Conservation (phyloP, 2,797 vertebrate genomes). For the Ataeniobius toweri region DNA sequence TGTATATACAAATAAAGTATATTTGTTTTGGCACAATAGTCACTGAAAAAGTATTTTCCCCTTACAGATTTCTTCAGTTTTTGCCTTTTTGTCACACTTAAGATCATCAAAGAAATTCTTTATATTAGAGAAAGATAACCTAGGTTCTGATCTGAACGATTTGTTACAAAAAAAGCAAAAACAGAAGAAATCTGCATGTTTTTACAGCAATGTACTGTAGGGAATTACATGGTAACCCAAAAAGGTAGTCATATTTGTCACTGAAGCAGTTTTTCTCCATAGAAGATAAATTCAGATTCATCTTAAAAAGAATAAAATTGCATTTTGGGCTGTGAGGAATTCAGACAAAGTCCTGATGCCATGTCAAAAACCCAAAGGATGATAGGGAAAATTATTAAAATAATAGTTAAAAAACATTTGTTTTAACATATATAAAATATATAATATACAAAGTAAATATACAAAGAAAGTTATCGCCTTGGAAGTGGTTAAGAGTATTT, state of each 20-base stretch:
- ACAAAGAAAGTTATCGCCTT: not conserved
- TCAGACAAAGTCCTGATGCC: not conserved
- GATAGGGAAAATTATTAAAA: not conserved
- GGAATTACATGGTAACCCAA: not conserved
- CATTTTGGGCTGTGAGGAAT: not conserved
- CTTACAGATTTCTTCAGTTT: too few species aligned
- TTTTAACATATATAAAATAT: too few species aligned
- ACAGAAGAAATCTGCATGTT: not conserved
- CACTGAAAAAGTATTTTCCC: too few species aligned
- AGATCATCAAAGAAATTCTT: too few species aligned
- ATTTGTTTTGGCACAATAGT: too few species aligned
- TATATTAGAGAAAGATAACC: too few species aligned
- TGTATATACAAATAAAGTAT: too few species aligned
- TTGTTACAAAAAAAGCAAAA: not conserved
- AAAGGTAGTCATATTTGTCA: not conserved
- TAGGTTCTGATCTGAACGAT: too few species aligned
- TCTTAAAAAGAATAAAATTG: too few species aligned
- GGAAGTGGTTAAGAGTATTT: not conserved
- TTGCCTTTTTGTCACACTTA: too few species aligned
- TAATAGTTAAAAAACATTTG: not conserved
- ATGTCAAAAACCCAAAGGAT: not conserved
- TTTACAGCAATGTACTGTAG: not conserved
- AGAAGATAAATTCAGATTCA: not conserved
- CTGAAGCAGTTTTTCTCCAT: not conserved
- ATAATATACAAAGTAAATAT: too few species aligned